A percentile compares a stretch with the other conserved stretches of the same genome.
phyloP scores from a whole-genome alignment of 2,888 invertebrate genomes.

The Lumbricus terrestris region DNA sequence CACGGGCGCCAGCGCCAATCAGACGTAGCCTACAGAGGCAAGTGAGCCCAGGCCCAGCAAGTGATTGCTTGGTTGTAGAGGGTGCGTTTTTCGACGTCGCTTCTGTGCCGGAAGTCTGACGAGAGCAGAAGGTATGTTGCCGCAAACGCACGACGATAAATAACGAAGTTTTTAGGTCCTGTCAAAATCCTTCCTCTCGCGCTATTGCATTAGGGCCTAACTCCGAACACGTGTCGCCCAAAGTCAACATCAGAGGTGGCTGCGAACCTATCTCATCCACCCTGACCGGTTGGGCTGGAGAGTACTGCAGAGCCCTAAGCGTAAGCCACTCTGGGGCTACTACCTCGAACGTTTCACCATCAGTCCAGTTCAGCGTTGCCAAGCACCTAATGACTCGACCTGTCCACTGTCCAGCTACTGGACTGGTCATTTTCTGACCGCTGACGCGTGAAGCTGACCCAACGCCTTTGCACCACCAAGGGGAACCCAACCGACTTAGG shows the following conservation, averaged over 20 bases:
- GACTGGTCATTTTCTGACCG: constrained; percentile 13
- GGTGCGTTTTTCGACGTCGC: neutral
- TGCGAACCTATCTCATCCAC: neutral
- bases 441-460: constrained; percentile 15
- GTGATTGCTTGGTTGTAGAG: neutral
- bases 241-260: neutral
- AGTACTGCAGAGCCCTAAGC: neutral
- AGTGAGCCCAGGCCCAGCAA: neutral
- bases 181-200: neutral
- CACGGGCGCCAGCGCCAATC: neutral
- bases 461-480: neutral
- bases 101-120: neutral
- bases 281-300: neutral
- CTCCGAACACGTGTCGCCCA: neutral
- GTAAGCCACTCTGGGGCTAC: neutral
- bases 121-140: neutral
- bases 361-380: neutral
- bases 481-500: neutral
- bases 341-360: neutral
- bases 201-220: neutral
- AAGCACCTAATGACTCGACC: neutral
- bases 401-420: neutral
- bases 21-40: no score
- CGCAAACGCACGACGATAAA: neutral
- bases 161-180: no score